Evolutionary conservation across 1,140 invertebrate genomes (phyloP), one percentile per base, ranked within the genome.

Genomic region (Drosophila novamexicana): DNA sequence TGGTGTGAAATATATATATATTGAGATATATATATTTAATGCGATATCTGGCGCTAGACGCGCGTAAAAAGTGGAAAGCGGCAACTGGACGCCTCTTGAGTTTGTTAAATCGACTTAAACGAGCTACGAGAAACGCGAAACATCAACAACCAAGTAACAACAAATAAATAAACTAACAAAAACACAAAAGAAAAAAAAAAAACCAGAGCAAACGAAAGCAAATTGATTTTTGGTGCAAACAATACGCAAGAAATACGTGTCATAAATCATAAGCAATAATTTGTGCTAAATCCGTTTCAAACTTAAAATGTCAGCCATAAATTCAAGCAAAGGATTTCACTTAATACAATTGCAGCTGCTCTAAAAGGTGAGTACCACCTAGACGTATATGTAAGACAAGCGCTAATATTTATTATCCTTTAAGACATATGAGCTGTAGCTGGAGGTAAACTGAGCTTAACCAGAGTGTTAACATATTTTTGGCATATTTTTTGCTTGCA

Each of bases 281-380:
- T 56, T 62, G 57, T 69, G 65, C 65, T 59, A 56, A 74, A 74
- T 69, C 52, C 67, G 42, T 47, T 63, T 53, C 32, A 44, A 57
- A 50, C 40, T 45, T 65, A 78, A 70, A 75, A 78, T 78, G 76
- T 59, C 72, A 61, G 40, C 72, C 54, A 75, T 65, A 75, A 75
- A 69, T 77, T 79, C 68, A 64, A 61, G 39, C 79, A 85, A 74
- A 73, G 79, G 76, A 82, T 72, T 74, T 67, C 39, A 56, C 14
- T 54, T 68, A 64, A 53, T 42, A 54, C 66, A 50, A 66, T 49
- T 70, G 68, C 65, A 70, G 64, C 77, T 65, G 49, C 42, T 68
- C 49, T 74, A 57, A 86, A 82, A 65, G 79, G 82, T 86, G 39
- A 86, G 82, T 78, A 39, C 22, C 18, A n/a, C 22, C n/a, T 45